Percentiles rank a stretch among this genome's conserved stretches.
phyloP scores from a whole-genome alignment of 2,888 invertebrate species.

The Teleogryllus oceanicus region DNA sequence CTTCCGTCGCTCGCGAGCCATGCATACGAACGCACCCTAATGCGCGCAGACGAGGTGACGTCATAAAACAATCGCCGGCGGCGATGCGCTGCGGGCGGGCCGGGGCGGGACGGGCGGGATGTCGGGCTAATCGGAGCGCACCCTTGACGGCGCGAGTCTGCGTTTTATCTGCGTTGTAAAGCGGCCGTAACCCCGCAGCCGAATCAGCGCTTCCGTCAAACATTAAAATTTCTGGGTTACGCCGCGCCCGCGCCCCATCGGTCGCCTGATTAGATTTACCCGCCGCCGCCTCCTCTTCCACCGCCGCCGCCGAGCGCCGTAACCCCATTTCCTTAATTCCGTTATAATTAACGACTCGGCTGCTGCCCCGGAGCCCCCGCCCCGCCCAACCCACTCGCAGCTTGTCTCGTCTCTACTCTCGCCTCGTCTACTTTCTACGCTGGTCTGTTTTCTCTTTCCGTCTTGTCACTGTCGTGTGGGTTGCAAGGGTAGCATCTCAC shows the following conservation, averaged over 20 bases:
- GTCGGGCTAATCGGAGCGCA: not conserved
- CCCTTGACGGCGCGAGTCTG: not conserved
- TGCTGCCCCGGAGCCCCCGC: not conserved
- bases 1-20: not conserved
- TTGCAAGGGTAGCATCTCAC: no score
- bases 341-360: not conserved
- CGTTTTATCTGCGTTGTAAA: slow-evolving; percentile 11
- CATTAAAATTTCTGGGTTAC: slow-evolving; percentile 18
- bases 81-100: not conserved
- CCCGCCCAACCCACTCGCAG: no score
- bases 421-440: no score
- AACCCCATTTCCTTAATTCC: slow-evolving; percentile 11
- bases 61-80: slow-evolving; percentile 18
- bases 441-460: no score
- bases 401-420: no score
- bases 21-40: slow-evolving; percentile 18
- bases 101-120: not conserved
- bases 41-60: not conserved
- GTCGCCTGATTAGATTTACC: not conserved
- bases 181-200: not conserved
- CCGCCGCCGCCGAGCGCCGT: not conserved
- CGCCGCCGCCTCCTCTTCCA: not conserved
- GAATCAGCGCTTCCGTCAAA: slow-evolving; percentile 18
- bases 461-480: no score
- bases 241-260: not conserved